These are phyloP conservation scores for Thyatira batis DNA, from an alignment of 2,888 invertebrate species.

Conservation along the genomic window DNA sequence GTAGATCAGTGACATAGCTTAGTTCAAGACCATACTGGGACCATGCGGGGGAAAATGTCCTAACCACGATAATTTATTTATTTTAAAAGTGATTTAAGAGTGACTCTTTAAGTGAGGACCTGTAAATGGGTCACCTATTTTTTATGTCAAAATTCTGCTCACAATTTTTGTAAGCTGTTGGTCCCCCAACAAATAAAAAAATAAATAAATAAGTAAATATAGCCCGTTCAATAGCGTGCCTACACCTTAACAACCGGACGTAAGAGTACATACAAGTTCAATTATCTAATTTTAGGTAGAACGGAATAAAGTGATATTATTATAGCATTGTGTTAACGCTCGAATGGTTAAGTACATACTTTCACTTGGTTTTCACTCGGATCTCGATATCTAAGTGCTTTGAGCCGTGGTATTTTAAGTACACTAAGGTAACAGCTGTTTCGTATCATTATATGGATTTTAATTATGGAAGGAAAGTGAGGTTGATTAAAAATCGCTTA, in stretches of 20 bases:
- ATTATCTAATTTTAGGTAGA: constrained; percentile 12
- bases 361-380: constrained; percentile 36
- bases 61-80: too few species aligned
- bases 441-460: constrained; percentile 4
- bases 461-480: not conserved
- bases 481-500: constrained; percentile 12
- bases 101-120: too few species aligned
- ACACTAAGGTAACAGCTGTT: not conserved
- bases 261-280: not conserved
- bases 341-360: constrained; percentile 49
- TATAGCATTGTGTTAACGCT: constrained; percentile 44
- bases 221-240: not conserved
- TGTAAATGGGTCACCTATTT: too few species aligned
- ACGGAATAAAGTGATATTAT: constrained; percentile 15
- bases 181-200: too few species aligned
- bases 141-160: too few species aligned
- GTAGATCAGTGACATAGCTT: too few species aligned
- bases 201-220: too few species aligned
- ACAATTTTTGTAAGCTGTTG: too few species aligned
- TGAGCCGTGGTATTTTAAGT: constrained; percentile 6
- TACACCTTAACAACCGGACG: constrained; percentile 6
- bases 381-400: not conserved
- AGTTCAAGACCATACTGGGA: too few species aligned
- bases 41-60: too few species aligned
- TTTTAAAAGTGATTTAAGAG: too few species aligned